phyloP scores from a whole-genome alignment of 2,113 vertebrate species.

The Nansenia antarctica region DNA sequence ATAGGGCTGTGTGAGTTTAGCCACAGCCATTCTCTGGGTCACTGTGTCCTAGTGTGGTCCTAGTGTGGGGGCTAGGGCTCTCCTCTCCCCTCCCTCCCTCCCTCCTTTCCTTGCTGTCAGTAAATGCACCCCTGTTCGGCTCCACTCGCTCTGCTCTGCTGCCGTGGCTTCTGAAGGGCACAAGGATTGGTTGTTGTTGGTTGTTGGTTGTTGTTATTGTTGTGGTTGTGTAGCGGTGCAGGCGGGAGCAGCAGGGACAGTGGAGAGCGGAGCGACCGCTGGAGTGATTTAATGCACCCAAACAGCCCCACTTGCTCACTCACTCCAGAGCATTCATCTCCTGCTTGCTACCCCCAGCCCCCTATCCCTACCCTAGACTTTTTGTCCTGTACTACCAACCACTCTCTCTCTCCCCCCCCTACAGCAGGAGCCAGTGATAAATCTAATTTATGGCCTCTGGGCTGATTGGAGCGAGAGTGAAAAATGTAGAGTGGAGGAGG shows the following conservation, averaged over 20 bases:
- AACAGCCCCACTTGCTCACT: constrained; percentile 8
- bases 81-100: neutral
- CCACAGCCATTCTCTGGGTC: neutral
- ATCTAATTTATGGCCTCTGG: constrained; percentile 69
- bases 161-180: constrained; percentile 30
- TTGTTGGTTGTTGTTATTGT: too few relatives aligned
- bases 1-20: neutral
- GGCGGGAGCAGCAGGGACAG: constrained; percentile 21
- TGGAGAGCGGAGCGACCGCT: neutral
- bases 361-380: neutral
- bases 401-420: constrained; percentile 34
- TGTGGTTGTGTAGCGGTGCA: constrained; percentile 23
- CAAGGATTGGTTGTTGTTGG: constrained; percentile 28
- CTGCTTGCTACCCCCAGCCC: neutral
- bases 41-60: neutral
- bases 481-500: constrained; percentile 57
- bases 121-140: neutral
- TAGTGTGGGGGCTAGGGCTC: neutral
- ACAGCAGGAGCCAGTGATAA: constrained; percentile 63
- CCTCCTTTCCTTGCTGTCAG: too few relatives aligned
- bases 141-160: constrained; percentile 24
- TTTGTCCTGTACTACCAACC: neutral
- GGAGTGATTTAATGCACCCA: constrained; percentile 11
- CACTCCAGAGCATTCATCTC: neutral
- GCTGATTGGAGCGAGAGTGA: constrained; percentile 67